Conservation (phyloP, 2,113 vertebrate species). For the Galbula dea region DNA sequence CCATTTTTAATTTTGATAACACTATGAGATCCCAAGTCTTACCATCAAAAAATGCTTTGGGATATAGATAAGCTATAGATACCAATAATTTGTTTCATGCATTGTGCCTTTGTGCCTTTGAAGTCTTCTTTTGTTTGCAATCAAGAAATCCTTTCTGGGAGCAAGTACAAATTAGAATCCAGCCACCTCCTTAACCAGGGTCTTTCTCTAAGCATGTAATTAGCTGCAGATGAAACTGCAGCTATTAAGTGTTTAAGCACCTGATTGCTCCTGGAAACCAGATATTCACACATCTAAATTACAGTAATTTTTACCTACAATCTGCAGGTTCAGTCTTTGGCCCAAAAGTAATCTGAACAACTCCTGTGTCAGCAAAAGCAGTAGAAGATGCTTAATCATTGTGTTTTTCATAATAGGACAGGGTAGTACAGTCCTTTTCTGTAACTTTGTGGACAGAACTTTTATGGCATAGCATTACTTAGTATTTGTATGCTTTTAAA, state of each 20-base stretch:
- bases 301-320: background rate
- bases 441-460: background rate
- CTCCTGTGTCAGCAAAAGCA: background rate
- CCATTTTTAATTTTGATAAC: background rate
- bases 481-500: background rate
- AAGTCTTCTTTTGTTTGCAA: background rate
- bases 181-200: background rate
- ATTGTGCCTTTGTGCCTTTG: background rate
- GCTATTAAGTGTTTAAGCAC: conserved; percentile 12
- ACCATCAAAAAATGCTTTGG: background rate
- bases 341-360: background rate
- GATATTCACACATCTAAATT: background rate
- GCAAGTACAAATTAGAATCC: background rate
- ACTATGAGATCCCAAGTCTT: background rate
- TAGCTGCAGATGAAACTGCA: background rate
- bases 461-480: background rate
- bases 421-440: background rate
- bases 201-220: background rate
- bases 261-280: background rate
- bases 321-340: background rate
- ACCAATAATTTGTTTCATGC: background rate
- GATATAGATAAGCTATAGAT: background rate
- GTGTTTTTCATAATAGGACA: background rate
- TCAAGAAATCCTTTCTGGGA: background rate
- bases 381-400: background rate